Evolutionary conservation across 1,140 invertebrate genomes (phyloP).

Genomic region (Sycophaga agraensis): DNA sequence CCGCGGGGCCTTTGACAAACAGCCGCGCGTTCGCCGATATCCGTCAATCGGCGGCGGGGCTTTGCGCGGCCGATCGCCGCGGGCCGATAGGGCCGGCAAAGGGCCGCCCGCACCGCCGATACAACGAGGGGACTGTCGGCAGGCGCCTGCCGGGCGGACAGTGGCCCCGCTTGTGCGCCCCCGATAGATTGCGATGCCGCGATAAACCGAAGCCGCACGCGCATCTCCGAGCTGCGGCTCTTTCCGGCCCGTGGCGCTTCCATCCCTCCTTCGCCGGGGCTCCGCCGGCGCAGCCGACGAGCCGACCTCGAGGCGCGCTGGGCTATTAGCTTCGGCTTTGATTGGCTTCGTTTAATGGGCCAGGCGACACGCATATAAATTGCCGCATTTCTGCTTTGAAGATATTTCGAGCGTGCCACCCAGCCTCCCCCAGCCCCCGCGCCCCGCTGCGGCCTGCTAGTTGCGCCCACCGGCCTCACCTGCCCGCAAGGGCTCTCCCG

Average conservation of each 20-base stretch:
- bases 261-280: no score
- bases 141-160: slow-evolving; percentile 41
- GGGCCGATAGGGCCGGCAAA: slow-evolving; percentile 35
- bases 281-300: no score
- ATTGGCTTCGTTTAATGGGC: slow-evolving; percentile 56
- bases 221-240: no score
- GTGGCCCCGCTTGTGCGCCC: slow-evolving; percentile 46
- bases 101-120: slow-evolving; percentile 45
- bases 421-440: neutral
- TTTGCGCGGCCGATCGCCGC: neutral
- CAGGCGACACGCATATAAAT: slow-evolving; percentile 55
- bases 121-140: slow-evolving; percentile 50
- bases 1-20: neutral
- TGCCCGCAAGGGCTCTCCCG: neutral
- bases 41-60: neutral
- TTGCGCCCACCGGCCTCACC: slow-evolving; percentile 10
- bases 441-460: neutral
- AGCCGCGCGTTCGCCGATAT: neutral
- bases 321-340: slow-evolving; percentile 54
- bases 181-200: slow-evolving; percentile 54
- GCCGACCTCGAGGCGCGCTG: slow-evolving; percentile 23
- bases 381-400: slow-evolving; percentile 53
- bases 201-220: slow-evolving; percentile 44
- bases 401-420: slow-evolving; percentile 49
- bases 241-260: no score